Evolutionary conservation across 2,113 vertebrate genomes (phyloP).

Genomic region (Callopanchax toddi): DNA sequence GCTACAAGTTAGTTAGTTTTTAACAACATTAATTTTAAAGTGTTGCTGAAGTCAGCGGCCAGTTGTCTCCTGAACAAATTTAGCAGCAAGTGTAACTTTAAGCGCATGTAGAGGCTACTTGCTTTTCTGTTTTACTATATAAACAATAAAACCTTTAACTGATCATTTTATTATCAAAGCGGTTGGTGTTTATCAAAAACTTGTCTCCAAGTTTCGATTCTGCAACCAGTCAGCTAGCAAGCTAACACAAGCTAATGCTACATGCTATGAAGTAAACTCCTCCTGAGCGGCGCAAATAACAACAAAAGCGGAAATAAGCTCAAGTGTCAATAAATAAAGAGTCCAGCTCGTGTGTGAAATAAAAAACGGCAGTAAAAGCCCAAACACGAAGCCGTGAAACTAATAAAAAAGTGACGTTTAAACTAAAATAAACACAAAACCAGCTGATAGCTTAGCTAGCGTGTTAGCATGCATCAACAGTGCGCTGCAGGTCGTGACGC

Average conservation of each 20-base stretch:
- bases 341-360: neutral
- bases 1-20: neutral
- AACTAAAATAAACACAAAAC: conserved; percentile 67
- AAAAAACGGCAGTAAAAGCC: neutral
- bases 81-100: conserved; percentile 6
- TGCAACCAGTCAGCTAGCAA: conserved; percentile 56
- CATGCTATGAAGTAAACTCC: conserved; percentile 63
- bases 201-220: conserved; percentile 59
- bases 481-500: conserved; percentile 69
- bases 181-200: conserved; percentile 24
- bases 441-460: conserved; percentile 73
- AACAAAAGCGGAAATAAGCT: conserved; percentile 21
- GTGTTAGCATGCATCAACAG: conserved; percentile 72
- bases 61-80: conserved; percentile 1
- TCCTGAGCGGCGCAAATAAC: conserved; percentile 54
- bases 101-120: neutral
- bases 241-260: conserved; percentile 69
- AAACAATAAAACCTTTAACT: neutral
- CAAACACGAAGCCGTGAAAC: neutral
- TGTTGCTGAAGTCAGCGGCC: conserved; percentile 11
- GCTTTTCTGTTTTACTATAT: neutral
- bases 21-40: conserved; percentile 32
- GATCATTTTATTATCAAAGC: neutral
- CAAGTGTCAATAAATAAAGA: neutral
- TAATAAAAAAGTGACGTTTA: conserved; percentile 21